Base-by-base conservation (phyloP, 2,888 invertebrate genomes). In the Euphydryas editha region DNA sequence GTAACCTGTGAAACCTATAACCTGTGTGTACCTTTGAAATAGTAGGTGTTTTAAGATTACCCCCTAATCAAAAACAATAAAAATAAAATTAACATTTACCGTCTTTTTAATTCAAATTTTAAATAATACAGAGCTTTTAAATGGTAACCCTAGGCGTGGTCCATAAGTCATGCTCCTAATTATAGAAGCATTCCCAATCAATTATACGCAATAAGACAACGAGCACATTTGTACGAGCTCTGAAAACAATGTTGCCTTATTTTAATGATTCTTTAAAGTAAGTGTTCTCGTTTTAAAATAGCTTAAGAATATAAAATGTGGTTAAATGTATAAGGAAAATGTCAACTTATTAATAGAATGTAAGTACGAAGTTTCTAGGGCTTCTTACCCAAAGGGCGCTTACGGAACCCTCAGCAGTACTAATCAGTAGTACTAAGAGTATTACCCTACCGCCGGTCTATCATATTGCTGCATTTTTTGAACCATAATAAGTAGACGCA, bases 171-270 rank as follows among this genome's bases (percentile, higher is more conserved):
- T 80, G 87, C 88, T 84, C 88, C 92, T 92, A 92, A 92, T 92
- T 92, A 92, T 92, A 92, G 92, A 90, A 90, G 88, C 90, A 90
- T 90, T 90, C 88, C 90, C 90, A 92, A 92, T 92, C 92, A 92
- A 92, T 92, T 92, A 92, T 83, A 83, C 76, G 80, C 78, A 88
- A 92, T 82, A 87, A 87, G 80, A 88, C 79, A 78, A 72, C 60
- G 64, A 76, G 80, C 85, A 80, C 80, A 86, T 87, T 86, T 82
- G 81, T 59, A 59, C 49, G 4, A 37, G 21, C 59, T 44, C 10
- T 39, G 58, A 58, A 59, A 30, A 64, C 64, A 64, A 49, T 64
- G 63, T 58, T 36, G 24, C 30, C 49, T 24, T 47, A 20, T 57
- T 39, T 49, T 56, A 37, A 21, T 15, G 5, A 15, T 20, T 47